phyloP scores from a whole-genome alignment of 2,797 vertebrate species.

The Serranus cabrilla region DNA sequence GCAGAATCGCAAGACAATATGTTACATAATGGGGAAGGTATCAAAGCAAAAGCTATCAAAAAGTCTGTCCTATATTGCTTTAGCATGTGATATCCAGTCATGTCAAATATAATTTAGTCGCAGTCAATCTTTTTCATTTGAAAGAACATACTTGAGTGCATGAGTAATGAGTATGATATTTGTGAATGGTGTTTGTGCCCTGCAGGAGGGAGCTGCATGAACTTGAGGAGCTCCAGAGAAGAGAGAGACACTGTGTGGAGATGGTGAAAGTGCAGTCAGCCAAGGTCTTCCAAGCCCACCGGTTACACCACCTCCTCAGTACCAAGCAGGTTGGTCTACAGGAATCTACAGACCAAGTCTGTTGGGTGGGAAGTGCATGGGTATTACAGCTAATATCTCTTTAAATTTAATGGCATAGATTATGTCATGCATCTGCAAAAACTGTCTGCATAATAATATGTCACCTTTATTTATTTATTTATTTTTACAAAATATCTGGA shows the following conservation, averaged over 20 bases:
- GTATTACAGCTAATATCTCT: neutral
- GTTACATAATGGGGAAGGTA: neutral
- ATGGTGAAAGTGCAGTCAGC: constrained; percentile 85
- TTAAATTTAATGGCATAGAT: neutral
- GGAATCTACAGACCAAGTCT: neutral
- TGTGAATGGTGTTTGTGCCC: constrained; percentile 39
- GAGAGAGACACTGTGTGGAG: constrained; percentile 82
- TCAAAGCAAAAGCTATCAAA: neutral
- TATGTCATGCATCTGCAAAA: too few relatives aligned
- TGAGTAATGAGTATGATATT: too few relatives aligned
- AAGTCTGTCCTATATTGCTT: neutral
- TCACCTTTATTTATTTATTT: too few relatives aligned
- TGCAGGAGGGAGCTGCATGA: constrained; percentile 90
- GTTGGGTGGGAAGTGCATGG: neutral
- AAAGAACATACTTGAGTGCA: neutral
- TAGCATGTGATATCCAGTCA: neutral
- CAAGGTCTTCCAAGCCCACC: constrained; percentile 87
- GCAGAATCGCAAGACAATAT: constrained; percentile 8
- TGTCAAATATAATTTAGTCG: neutral
- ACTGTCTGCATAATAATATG: too few relatives aligned
- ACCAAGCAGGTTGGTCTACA: constrained; percentile 89
- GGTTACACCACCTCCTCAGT: constrained; percentile 95
- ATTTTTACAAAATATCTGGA: too few relatives aligned
- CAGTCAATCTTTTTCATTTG: neutral
- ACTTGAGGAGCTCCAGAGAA: constrained; percentile 85